Base-by-base conservation (phyloP, 2,113 vertebrate genomes). In the Leptobrachium leishanense region DNA sequence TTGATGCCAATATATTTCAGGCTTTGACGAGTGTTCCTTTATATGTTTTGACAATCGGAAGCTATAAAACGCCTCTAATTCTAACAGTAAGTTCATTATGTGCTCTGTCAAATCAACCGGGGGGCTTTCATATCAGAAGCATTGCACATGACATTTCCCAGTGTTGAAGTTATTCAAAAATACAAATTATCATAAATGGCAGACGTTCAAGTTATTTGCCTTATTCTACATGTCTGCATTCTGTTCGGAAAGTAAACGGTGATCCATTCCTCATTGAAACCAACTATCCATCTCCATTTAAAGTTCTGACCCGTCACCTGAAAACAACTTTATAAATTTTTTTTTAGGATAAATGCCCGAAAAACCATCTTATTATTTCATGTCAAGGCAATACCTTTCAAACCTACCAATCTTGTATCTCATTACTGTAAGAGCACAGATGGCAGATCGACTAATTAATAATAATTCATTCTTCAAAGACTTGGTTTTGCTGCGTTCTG, bases 161-260 rank as follows among this genome's bases (percentile, higher is more conserved):
- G n/a, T 57, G 67, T 11, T 20, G 20, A 69, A 62, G 41, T 70
- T 62, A 62, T 44, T 5, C 41, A 40, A 41, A 78, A 78, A 42
- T 50, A 41, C 43, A 5, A 62, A 78, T 78, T 71, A 78, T 78
- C 76, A 78, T 78, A 78, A 78, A 78, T 72, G 76, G 68, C 68
- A 72, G 76, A 78, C 44, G 64, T 72, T 78, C 68, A 78, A n/a
- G 43, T 54, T 78, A 39, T 69, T 77, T 67, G 43, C 63, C 63
- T 55, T 74, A 43, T 74, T 75, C 42, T 75, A 57, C 74, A 67
- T 46, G 73, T 75, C 74, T 46, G n/a, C 40, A 66, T 67, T 75
- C 54, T 31, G 53, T 75, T 67, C 39, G 12, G 63, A 53, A 67
- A 40, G 67, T 20, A 75, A 63, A 75, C 41, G 20, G 62, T 64